Percentiles rank a stretch among this genome's conserved stretches.
Evolutionary conservation across 1,140 invertebrate genomes (phyloP).

Genomic region (Drosophila orosa): DNA sequence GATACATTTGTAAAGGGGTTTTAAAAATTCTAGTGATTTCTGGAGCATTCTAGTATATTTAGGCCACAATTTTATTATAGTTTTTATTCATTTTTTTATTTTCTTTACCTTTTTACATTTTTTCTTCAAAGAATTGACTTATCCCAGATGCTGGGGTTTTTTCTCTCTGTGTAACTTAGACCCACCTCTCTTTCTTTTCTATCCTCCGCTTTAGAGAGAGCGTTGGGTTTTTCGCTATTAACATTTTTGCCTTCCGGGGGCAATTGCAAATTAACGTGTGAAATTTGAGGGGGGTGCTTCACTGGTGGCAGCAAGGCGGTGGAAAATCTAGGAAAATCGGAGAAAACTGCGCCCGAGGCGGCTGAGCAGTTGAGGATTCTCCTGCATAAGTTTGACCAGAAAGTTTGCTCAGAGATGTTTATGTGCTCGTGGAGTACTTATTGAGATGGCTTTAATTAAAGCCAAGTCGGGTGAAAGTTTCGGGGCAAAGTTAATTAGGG

Average conservation of each 20-base stretch:
- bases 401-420: conserved; percentile 47
- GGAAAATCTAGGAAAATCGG: conserved; percentile 14
- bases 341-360: conserved; percentile 13
- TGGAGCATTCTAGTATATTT: not conserved
- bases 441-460: conserved; percentile 64
- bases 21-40: not conserved
- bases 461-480: conserved; percentile 55
- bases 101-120: not conserved
- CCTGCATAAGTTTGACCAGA: conserved; percentile 66
- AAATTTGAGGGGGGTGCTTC: conserved; percentile 51
- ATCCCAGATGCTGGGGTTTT: fast-evolving
- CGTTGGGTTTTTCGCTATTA: conserved; percentile 59
- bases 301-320: conserved; percentile 1
- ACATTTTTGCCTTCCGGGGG: conserved; percentile 64
- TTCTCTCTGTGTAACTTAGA: not conserved
- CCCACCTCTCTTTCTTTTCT: conserved; percentile 2
- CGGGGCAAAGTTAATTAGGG: conserved; percentile 51
- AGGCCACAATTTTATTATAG: not conserved
- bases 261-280: conserved; percentile 71
- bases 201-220: conserved; percentile 15
- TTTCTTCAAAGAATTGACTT: not conserved
- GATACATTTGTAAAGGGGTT: not conserved
- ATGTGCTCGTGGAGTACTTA: conserved; percentile 51
- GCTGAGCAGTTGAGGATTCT: conserved; percentile 16
- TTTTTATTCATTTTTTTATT: not conserved